Evolutionary conservation across 2,113 vertebrate genomes (phyloP).

Genomic region (Barnardius zonarius): DNA sequence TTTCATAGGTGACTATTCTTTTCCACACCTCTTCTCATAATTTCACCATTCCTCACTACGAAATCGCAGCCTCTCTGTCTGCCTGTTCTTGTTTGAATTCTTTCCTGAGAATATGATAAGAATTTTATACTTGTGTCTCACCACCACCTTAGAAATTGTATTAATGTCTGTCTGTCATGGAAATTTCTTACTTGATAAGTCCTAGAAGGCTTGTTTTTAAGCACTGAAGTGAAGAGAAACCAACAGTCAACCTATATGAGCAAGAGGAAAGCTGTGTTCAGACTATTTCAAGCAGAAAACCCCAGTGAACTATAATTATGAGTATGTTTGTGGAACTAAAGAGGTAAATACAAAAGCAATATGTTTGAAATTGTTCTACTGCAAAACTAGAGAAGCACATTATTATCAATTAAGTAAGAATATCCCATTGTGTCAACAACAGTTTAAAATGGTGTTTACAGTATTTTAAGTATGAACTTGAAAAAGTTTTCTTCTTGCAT

Average conservation of each 20-base stretch:
- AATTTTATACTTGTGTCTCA: neutral
- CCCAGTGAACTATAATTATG: neutral
- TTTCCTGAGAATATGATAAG: neutral
- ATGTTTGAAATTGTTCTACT: neutral
- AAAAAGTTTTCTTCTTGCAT: neutral
- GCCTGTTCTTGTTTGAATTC: neutral
- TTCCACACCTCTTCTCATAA: neutral
- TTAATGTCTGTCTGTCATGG: neutral
- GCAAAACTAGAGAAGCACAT: neutral
- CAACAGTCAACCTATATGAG: neutral
- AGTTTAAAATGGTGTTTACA: neutral
- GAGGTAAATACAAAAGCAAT: neutral
- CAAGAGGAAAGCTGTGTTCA: neutral
- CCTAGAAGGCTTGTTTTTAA: neutral
- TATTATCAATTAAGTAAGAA: neutral
- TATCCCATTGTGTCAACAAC: neutral
- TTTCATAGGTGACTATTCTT: neutral
- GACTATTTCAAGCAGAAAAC: neutral
- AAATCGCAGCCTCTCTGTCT: neutral
- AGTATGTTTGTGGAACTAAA: neutral
- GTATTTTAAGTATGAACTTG: neutral
- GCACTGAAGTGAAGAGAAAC: neutral
- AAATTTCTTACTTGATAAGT: neutral
- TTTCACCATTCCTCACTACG: neutral
- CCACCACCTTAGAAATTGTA: neutral